These are phyloP conservation scores for Tipula unca DNA, from an alignment of 2,888 invertebrate genomes.

Conservation along the genomic window DNA sequence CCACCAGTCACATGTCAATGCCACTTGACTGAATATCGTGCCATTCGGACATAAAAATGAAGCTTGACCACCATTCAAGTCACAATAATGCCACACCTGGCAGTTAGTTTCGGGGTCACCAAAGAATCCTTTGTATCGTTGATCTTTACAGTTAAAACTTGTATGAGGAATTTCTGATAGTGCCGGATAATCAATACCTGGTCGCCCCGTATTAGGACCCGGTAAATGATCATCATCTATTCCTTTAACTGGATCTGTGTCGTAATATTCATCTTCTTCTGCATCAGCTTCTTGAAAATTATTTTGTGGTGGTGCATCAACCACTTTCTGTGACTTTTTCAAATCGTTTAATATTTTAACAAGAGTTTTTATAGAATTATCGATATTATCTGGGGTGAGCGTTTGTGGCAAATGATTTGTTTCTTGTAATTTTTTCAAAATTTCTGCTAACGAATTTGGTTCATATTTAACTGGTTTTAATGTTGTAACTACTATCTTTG, in stretches of 20 bases:
- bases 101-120: constrained; percentile 81
- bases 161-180: constrained; percentile 67
- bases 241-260: neutral
- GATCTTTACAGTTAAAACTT: constrained; percentile 70
- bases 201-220: constrained; percentile 45
- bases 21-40: constrained; percentile 81
- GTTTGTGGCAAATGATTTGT: constrained; percentile 68
- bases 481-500: constrained; percentile 23
- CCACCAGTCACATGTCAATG: constrained; percentile 88
- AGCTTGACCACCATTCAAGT: constrained; percentile 81
- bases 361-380: constrained; percentile 67
- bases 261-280: constrained; percentile 21
- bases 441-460: constrained; percentile 46
- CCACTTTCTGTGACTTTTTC: constrained; percentile 43
- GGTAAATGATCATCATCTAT: constrained; percentile 37
- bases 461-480: constrained; percentile 29
- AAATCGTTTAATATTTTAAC: constrained; percentile 65
- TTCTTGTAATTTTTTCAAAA: constrained; percentile 63
- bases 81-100: constrained; percentile 91
- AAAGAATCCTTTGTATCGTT: constrained; percentile 83
- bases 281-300: constrained; percentile 30
- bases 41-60: constrained; percentile 86
- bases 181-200: constrained; percentile 75
- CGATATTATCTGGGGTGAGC: constrained; percentile 67
- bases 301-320: constrained; percentile 36